These are phyloP conservation scores for Grammomys surdaster DNA, from an alignment of 2,113 vertebrate genomes.

Conservation along the genomic window DNA sequence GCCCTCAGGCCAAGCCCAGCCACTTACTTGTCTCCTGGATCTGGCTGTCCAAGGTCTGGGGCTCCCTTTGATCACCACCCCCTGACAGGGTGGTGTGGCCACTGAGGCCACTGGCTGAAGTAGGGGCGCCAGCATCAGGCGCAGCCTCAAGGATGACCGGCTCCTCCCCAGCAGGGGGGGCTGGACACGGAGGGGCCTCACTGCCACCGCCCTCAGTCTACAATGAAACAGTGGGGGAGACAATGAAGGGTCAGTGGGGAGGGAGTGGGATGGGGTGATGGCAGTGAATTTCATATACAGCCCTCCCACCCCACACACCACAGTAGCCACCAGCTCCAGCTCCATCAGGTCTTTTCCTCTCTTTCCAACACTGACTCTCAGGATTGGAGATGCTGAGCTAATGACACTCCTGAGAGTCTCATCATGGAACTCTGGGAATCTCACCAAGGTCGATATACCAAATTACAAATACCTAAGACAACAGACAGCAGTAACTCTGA, in stretches of 20 bases:
- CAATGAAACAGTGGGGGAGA: constrained; percentile 88
- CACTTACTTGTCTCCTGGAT: constrained; percentile 99
- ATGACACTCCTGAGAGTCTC: not conserved
- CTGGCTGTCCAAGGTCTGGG: constrained; percentile 92
- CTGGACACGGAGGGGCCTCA: constrained; percentile 85
- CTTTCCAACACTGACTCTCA: not conserved
- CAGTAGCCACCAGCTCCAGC: not conserved
- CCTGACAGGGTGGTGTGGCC: constrained; percentile 87
- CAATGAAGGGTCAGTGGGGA: constrained; percentile 82
- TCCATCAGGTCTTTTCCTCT: rapidly evolving
- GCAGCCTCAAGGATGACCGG: constrained; percentile 71
- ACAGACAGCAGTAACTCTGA: not conserved
- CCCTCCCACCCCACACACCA: not conserved
- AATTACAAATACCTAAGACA: not conserved
- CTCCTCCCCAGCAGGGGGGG: constrained; percentile 86
- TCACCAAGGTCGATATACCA: not conserved
- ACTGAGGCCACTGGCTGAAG: constrained; percentile 91
- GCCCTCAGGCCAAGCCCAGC: constrained; percentile 71
- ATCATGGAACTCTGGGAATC: not conserved
- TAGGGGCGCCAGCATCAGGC: constrained; percentile 81
- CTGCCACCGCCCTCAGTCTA: constrained; percentile 93
- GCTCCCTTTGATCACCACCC: constrained; percentile 90
- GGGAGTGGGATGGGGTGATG: constrained; percentile 80
- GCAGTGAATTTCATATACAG: not conserved
- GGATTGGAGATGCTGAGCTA: not conserved